Evolutionary conservation across 2,113 vertebrate genomes (phyloP), one percentile per base, ranked within the genome.

Genomic region (Pelusios castaneus): DNA sequence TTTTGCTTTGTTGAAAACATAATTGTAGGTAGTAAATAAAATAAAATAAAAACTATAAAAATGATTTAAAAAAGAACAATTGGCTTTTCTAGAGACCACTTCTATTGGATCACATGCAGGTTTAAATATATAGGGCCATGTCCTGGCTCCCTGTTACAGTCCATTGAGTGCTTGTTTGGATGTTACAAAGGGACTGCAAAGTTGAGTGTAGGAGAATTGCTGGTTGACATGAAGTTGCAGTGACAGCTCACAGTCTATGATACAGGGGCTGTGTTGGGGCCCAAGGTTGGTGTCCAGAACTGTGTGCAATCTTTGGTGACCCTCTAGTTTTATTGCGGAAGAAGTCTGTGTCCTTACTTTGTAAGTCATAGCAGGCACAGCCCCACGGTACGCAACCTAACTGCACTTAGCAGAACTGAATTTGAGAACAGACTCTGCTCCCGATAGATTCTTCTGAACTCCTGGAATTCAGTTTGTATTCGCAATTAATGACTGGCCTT

Each of bases 401-500:
- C 78, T 84, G 75, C 85, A 2, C 4, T 88, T 80, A 91, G 87
- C 91, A 93, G 79, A 95, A 87, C 78, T 73, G 90, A 90, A 76
- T 49, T 60, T 89, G 89, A 89, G 8, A 41, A 88, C 73, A 90
- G 86, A 91, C 94, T 86, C 78, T 91, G 91, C 89, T 90, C 95
- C 92, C 90, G 76, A 80, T 83, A 87, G 89, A 6, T 88, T 95
- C 87, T 96, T 84, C 85, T 96, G 93, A 95, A 96, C 91, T 93
- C 85, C 94, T 91, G n/a, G 87, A 47, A 86, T 91, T 87, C 89
- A 94, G 80, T 0, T 5, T 95, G 82, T 25, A 84, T 58, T 0
- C 12, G 58, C 94, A 96, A 94, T 96, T 95, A 94, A 95, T 96
- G 95, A 95, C 95, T 94, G 94, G 95, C 85, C 93, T 95, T 93